A percentile compares a stretch with the other conserved stretches of the same genome.
Conservation (phyloP, 2,113 vertebrate species). For the Toxotes chatareus region DNA sequence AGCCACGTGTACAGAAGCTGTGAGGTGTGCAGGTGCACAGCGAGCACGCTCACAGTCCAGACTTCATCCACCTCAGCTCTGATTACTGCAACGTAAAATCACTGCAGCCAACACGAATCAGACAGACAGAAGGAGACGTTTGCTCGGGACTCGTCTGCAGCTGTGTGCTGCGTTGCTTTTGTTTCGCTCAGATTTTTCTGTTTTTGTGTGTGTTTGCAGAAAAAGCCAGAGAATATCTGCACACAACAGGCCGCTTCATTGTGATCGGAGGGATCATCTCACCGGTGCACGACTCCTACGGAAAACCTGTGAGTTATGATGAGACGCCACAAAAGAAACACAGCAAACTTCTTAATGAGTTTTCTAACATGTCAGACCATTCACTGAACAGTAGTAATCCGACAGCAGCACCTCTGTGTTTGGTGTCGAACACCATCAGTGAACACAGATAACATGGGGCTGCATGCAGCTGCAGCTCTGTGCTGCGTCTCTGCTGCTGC, state of each 20-base stretch:
- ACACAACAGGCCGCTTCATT: slow-evolving; percentile 95
- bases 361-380: too few species aligned
- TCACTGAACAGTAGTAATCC: too few species aligned
- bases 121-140: too few species aligned
- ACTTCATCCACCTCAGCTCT: too few species aligned
- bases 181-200: background rate
- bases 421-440: background rate
- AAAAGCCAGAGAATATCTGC: slow-evolving; percentile 94
- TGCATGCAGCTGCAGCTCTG: slow-evolving; percentile 22
- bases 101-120: too few species aligned
- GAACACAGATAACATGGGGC: background rate
- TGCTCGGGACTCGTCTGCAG: too few species aligned
- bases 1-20: too few species aligned
- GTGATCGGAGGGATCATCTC: slow-evolving; percentile 99
- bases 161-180: too few species aligned
- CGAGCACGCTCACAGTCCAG: too few species aligned
- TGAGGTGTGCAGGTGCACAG: too few species aligned
- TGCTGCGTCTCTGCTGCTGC: background rate
- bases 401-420: background rate
- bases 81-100: too few species aligned
- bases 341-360: background rate
- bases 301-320: slow-evolving; percentile 89
- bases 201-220: slow-evolving; percentile 82
- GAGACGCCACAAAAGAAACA: background rate
- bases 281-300: slow-evolving; percentile 97